Percentiles rank a stretch among this genome's conserved stretches.
These are phyloP conservation scores for Anniella stebbinsi DNA, from an alignment of 2,797 vertebrate genomes.

Conservation along the genomic window DNA sequence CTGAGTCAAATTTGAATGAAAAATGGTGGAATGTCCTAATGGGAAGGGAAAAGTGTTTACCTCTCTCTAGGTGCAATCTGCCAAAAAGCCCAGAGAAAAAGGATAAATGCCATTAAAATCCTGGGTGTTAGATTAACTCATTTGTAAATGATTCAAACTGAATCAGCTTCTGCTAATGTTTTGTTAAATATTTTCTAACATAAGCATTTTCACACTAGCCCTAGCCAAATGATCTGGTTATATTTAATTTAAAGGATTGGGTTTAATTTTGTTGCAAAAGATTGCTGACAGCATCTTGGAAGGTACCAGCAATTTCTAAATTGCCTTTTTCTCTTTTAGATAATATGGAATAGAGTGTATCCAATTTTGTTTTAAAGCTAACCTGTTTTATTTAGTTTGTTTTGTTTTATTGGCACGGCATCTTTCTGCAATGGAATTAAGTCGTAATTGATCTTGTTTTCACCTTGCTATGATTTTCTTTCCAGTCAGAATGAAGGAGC, in stretches of 20 bases:
- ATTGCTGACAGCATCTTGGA: constrained; percentile 4
- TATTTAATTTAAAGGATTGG: constrained; percentile 24
- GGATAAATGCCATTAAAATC: neutral
- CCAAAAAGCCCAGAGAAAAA: neutral
- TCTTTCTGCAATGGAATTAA: constrained; percentile 24
- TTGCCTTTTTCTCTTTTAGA: constrained; percentile 43
- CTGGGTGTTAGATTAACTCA: neutral
- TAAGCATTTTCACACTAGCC: constrained; percentile 16
- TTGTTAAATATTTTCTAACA: constrained; percentile 16
- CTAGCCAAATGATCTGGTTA: neutral
- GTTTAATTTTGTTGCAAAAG: constrained; percentile 21
- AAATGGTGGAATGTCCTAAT: neutral
- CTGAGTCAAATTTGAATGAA: neutral
- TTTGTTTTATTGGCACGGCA: constrained; percentile 25
- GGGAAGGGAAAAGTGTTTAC: neutral
- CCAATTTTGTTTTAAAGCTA: constrained; percentile 26
- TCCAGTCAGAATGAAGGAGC: neutral
- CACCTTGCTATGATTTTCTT: constrained; percentile 21
- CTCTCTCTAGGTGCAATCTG: neutral
- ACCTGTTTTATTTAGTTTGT: constrained; percentile 18
- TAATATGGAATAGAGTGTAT: constrained; percentile 3
- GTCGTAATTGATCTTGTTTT: constrained; percentile 30
- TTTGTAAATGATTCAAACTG: constrained; percentile 19
- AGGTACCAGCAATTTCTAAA: constrained; percentile 37
- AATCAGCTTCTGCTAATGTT: constrained; percentile 23